Evolutionary conservation across 1,140 invertebrate genomes (phyloP).

Genomic region (Magallana gigas): DNA sequence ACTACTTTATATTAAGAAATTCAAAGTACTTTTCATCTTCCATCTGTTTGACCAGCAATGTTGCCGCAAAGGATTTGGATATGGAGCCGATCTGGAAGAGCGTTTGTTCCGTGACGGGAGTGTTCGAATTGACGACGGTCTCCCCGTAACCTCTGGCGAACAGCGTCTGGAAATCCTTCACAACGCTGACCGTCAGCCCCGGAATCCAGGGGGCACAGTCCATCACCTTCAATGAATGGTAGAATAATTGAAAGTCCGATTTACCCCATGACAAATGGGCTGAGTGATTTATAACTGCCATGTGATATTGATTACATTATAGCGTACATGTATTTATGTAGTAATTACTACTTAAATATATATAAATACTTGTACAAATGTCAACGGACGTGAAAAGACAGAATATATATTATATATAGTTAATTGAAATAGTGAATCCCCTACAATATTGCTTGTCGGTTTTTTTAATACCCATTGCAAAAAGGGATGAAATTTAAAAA

Average conservation of each 20-base stretch:
- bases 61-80: conserved; percentile 63
- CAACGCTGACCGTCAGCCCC: conserved; percentile 57
- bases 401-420: neutral
- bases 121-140: conserved; percentile 44
- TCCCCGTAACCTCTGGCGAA: conserved; percentile 60
- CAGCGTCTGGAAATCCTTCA: conserved; percentile 59
- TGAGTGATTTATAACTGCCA: neutral
- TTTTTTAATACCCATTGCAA: neutral
- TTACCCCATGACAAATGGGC: neutral
- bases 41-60: conserved; percentile 58
- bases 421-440: neutral
- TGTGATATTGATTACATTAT: neutral
- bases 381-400: too few relatives aligned
- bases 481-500: neutral
- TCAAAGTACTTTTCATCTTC: conserved; percentile 1
- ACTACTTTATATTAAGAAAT: neutral
- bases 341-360: neutral
- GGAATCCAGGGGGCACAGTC: neutral
- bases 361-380: too few relatives aligned
- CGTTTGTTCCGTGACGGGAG: conserved; percentile 52
- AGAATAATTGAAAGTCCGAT: neutral
- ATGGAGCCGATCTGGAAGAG: conserved; percentile 63
- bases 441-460: neutral
- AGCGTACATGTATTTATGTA: neutral
- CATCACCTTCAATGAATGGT: neutral